Percentiles rank a stretch among this genome's conserved stretches.
These are phyloP conservation scores for Cephus sareptanus DNA, from an alignment of 2,888 invertebrate species.

Conservation along the genomic window DNA sequence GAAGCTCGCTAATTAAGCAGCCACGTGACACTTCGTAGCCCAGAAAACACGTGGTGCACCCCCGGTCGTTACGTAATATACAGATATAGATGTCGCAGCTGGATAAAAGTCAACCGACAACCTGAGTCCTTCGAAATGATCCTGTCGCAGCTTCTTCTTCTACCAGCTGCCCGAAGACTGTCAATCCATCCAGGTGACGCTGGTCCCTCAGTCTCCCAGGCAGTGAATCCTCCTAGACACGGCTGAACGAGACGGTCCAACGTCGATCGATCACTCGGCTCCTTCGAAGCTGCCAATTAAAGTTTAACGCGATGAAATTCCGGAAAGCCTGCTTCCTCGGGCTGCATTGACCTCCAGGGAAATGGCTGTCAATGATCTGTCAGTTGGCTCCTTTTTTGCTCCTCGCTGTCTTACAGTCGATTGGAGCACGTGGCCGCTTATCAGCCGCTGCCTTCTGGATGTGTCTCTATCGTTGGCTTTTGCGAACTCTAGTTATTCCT, in stretches of 20 bases:
- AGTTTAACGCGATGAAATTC: conserved; percentile 33
- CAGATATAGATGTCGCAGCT: neutral
- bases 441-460: neutral
- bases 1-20: neutral
- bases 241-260: neutral
- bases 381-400: neutral
- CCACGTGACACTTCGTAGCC: neutral
- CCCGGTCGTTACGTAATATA: neutral
- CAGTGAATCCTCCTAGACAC: neutral
- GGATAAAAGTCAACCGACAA: neutral
- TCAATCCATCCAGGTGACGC: neutral
- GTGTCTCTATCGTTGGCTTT: neutral
- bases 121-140: neutral
- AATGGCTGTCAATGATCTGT: conserved; percentile 44
- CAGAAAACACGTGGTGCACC: neutral
- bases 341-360: conserved; percentile 39
- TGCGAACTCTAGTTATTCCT: neutral
- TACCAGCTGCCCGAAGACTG: neutral
- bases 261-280: neutral
- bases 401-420: neutral
- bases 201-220: neutral
- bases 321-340: conserved; percentile 5
- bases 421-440: neutral
- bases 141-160: neutral
- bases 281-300: conserved; percentile 37